Base-by-base conservation (phyloP, 92 coral and sea anemone species). In the Pocillopora grandis region DNA sequence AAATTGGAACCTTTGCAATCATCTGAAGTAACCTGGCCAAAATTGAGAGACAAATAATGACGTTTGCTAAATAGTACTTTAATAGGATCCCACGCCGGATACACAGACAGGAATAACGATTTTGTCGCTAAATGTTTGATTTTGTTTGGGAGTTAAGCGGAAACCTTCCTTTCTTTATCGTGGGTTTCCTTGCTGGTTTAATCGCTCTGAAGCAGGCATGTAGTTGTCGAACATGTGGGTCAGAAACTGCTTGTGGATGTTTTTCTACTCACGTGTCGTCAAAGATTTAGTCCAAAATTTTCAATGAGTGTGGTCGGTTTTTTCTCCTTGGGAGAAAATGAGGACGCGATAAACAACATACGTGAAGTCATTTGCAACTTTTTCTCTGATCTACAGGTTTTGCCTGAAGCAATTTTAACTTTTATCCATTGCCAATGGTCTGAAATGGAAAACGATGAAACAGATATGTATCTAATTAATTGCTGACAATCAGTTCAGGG, bases 181-280 rank as follows among this genome's bases (percentile, higher is more conserved):
- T 19, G 56, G 20, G 16, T 20, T 76, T 78, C 71, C 71, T 78
- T 37, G 42, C n/a, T 1, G 15, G 17, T 13, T 78, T 64, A 63
- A 78, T 78, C 72, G 63, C 35, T 67, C 58, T 3, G 19, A 65
- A 56, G 48, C 82, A 78, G 82, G 72, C 62, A 2, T 63, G 21
- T 62, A 64, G 37, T 58, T 37, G 66, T 49, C 13, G 21, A 64
- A 49, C 82, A 78, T 78, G 72, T 78, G 82, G 82, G 72, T n/a
- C 21, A 20, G 12, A 2, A 9, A 33, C 49, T 56, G 31, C 31
- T 16, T 48, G 17, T 23, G 37, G 21, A 37, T 20, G 16, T 42
- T 62, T 64, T n/a, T 19, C 12, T 19, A 62, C 27, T 33, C 81
- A 62, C 5, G 64, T 62, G 71, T 77, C 20, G 49, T 77, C 64